Evolutionary conservation across 2,888 invertebrate genomes (phyloP).

Genomic region (Bombyx huttoni): DNA sequence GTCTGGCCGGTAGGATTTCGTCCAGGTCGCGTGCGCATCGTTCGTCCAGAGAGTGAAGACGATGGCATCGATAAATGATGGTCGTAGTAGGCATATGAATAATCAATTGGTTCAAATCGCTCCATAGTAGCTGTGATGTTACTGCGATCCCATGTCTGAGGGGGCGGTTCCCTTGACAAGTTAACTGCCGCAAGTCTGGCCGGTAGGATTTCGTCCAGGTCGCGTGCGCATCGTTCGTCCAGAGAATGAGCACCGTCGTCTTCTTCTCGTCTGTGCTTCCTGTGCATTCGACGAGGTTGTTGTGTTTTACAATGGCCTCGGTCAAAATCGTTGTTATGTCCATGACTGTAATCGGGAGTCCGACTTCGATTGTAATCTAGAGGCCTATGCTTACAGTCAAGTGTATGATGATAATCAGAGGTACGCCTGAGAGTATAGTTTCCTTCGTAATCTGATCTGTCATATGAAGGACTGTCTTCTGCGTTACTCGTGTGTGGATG

Average conservation of each 20-base stretch:
- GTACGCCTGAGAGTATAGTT: slow-evolving; percentile 55
- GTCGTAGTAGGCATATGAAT: slow-evolving; percentile 89
- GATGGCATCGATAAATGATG: slow-evolving; percentile 78
- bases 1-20: slow-evolving; percentile 63
- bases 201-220: slow-evolving; percentile 65
- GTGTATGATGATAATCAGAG: slow-evolving; percentile 50
- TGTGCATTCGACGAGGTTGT: slow-evolving; percentile 47
- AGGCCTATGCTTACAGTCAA: slow-evolving; percentile 54
- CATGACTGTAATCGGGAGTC: slow-evolving; percentile 58
- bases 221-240: slow-evolving; percentile 60
- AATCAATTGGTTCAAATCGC: slow-evolving; percentile 79
- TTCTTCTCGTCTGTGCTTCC: slow-evolving; percentile 50
- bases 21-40: slow-evolving; percentile 62
- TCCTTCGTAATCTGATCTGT: slow-evolving; percentile 60
- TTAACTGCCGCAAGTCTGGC: slow-evolving; percentile 63
- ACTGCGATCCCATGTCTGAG: slow-evolving; percentile 74
- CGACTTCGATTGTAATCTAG: slow-evolving; percentile 54
- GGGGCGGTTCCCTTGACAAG: slow-evolving; percentile 50
- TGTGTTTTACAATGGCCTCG: slow-evolving; percentile 47
- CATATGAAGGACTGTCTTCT: slow-evolving; percentile 62
- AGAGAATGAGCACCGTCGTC: slow-evolving; percentile 62
- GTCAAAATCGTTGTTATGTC: slow-evolving; percentile 51
- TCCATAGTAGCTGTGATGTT: slow-evolving; percentile 78
- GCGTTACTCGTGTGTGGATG: slow-evolving; percentile 60
- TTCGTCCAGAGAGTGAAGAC: too few relatives aligned